Base-by-base conservation (phyloP, 2,888 invertebrate species). In the Polydrusus pterygomalis region DNA sequence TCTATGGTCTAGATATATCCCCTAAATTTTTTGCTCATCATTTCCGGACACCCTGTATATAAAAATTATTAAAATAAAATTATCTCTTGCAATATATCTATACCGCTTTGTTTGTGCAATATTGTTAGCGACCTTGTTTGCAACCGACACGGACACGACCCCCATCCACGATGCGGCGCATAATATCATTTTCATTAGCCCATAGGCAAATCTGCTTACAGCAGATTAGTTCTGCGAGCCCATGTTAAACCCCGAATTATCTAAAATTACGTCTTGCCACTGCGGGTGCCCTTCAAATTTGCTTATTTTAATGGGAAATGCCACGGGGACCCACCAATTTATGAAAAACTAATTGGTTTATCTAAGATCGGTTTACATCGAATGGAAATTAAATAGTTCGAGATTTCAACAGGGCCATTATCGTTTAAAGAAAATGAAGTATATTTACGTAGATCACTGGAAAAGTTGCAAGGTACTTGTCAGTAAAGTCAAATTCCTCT, bases 221-320 rank as follows among this genome's bases (percentile, higher is more conserved):
- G 20, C 68, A 68, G 73, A 73, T 73, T 73, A 62, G 43, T 18
- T 20, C 38, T 51, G 20, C 47, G 67, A 68, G 67, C 62, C 68
- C 51, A 47, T 60, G 67, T 60, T 60, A 73, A 68, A 60, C 25
- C 68, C 68, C 30, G 38, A 73, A 73, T 73, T 73, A 73, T 62
- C 73, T 51, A 30, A 73, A 73, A 73, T 73, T 73, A 67, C 51
- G 62, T 73, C 73, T 73, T 73, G 73, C 68, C 68, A 72, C 58
- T 45, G 40, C 58, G 49, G 62, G 20, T 40, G 58, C 58, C 65
- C 58, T 58, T 58, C 72, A 65, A 72, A 72, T 72, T 71, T 58
- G 65, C 65, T 63, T 72, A 65, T 65, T 65, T 72, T 72, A 72
- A 72, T 65, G 58, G 54, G 34, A 34, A 47, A 58, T 38, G 58